Evolutionary conservation across 2,113 vertebrate species (phyloP).

Genomic region (Cynopterus brachyotis): DNA sequence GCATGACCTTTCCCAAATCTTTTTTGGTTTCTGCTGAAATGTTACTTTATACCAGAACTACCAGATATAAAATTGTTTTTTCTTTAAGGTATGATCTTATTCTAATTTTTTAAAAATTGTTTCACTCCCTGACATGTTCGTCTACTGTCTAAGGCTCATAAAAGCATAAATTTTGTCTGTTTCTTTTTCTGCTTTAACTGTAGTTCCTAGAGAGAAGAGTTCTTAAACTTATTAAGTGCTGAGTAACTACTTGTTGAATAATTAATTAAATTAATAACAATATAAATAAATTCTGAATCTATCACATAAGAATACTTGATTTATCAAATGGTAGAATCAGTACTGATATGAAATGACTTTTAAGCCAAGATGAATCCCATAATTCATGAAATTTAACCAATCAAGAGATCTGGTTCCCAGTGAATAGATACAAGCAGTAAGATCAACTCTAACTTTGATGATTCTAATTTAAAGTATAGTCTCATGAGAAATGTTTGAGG

Average conservation of each 20-base stretch:
- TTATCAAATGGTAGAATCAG: not conserved
- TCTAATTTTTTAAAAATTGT: not conserved
- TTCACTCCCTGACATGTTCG: not conserved
- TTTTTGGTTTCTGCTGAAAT: not conserved
- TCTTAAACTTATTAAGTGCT: not conserved
- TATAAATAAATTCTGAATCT: not conserved
- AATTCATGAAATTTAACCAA: not conserved
- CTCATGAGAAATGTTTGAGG: not conserved
- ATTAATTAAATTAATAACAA: not conserved
- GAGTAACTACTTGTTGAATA: not conserved
- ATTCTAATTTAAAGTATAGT: not conserved
- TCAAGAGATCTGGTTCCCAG: not conserved
- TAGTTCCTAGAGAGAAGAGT: not conserved
- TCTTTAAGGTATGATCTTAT: not conserved
- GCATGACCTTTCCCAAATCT: not conserved
- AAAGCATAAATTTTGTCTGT: rapidly evolving
- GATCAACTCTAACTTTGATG: not conserved
- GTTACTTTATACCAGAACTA: not conserved
- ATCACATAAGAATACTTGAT: not conserved
- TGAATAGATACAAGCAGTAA: not conserved
- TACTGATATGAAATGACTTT: not conserved
- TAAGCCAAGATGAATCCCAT: not conserved
- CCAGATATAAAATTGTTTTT: not conserved
- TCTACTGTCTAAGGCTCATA: not conserved
- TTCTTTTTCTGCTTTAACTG: not conserved